A percentile compares a stretch with the other conserved stretches of the same genome.
Evolutionary conservation across 2,888 invertebrate species (phyloP).

Genomic region (Tetrapedia diversipes): DNA sequence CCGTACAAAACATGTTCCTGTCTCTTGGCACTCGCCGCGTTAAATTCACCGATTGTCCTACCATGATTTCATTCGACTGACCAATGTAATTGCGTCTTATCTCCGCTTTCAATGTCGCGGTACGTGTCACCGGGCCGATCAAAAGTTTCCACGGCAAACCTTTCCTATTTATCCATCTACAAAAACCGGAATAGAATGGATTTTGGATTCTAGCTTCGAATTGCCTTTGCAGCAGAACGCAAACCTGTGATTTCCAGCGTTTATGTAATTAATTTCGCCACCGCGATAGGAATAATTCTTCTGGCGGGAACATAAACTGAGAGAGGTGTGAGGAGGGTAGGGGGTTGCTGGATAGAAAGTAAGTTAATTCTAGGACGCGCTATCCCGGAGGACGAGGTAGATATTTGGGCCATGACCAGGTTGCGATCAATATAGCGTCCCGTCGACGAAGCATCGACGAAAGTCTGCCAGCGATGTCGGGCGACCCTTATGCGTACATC

Average conservation of each 20-base stretch:
- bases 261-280: constrained; percentile 11
- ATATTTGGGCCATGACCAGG: constrained; percentile 82
- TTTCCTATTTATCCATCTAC: too few species aligned
- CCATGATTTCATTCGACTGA: not conserved
- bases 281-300: not conserved
- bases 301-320: constrained; percentile 24
- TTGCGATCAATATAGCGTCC: constrained; percentile 78
- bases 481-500: constrained; percentile 43
- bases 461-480: constrained; percentile 50
- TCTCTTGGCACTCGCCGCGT: too few species aligned
- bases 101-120: not conserved
- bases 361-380: constrained; percentile 77
- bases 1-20: too few species aligned
- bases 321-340: too few species aligned
- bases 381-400: constrained; percentile 79
- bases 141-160: not conserved
- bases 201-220: too few species aligned
- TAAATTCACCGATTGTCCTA: not conserved
- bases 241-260: not conserved
- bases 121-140: not conserved
- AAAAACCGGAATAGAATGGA: too few species aligned
- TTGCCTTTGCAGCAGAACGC: not conserved
- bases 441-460: constrained; percentile 58
- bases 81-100: not conserved
- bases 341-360: constrained; percentile 72